Percentiles rank a stretch among this genome's conserved stretches.
Conservation (phyloP, 1,140 invertebrate species). For the Drosophila suzukii region DNA sequence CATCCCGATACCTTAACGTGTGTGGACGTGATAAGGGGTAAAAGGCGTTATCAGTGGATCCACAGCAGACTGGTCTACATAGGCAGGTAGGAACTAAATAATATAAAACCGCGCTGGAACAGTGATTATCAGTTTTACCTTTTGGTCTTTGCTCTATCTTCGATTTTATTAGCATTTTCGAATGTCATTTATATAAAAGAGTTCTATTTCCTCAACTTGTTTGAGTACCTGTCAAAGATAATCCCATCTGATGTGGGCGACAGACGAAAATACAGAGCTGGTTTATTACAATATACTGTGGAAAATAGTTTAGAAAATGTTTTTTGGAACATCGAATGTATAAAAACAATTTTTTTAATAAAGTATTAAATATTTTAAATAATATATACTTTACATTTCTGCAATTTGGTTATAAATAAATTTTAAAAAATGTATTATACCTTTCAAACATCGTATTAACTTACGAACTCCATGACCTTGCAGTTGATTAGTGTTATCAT, state of each 20-base stretch:
- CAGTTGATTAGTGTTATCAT: not conserved
- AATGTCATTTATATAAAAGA: not conserved
- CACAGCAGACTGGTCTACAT: slow-evolving; percentile 11
- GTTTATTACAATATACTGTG: not conserved
- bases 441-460: too few relatives aligned
- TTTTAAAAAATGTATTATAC: too few relatives aligned
- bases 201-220: slow-evolving; percentile 1
- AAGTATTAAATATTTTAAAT: not conserved
- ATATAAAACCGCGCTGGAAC: not conserved
- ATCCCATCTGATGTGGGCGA: not conserved
- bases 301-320: not conserved
- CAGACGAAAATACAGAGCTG: not conserved
- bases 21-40: slow-evolving; percentile 16
- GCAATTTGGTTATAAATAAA: too few relatives aligned
- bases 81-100: not conserved
- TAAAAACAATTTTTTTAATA: not conserved
- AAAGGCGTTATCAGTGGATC: slow-evolving; percentile 22
- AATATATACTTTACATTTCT: too few relatives aligned
- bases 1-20: not conserved
- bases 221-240: slow-evolving; percentile 16
- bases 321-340: not conserved
- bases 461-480: not conserved
- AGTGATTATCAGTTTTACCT: slow-evolving; percentile 17
- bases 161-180: slow-evolving; percentile 12
- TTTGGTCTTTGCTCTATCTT: slow-evolving; percentile 7